These are phyloP conservation scores for Gerris buenoi DNA, from an alignment of 1,140 invertebrate species.

Conservation along the genomic window DNA sequence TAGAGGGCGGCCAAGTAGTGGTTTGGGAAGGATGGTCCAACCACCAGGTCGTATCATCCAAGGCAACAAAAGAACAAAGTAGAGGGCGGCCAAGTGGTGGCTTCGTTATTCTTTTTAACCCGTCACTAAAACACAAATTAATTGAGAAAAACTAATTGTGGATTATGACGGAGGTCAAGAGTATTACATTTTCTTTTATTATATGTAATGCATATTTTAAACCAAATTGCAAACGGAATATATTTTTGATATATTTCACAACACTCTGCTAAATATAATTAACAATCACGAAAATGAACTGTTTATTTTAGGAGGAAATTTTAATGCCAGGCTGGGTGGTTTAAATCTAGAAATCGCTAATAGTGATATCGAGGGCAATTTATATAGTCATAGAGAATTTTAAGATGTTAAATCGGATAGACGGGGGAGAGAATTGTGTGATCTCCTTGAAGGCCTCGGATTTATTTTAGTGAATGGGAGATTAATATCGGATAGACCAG, in stretches of 20 bases:
- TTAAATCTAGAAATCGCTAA: not conserved
- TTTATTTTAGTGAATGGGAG: too few species aligned
- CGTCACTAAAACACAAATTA: not conserved
- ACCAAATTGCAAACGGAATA: not conserved
- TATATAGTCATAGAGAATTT: not conserved
- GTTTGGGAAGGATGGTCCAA: too few species aligned
- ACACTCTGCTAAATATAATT: too few species aligned
- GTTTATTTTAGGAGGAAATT: too few species aligned
- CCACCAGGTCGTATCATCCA: too few species aligned
- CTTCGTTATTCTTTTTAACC: not conserved
- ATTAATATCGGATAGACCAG: too few species aligned
- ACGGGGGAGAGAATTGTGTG: too few species aligned
- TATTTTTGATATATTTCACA: not conserved
- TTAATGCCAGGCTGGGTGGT: too few species aligned
- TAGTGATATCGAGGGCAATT: not conserved
- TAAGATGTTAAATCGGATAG: not conserved
- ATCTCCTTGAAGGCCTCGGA: too few species aligned
- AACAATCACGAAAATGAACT: too few species aligned
- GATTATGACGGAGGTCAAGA: not conserved
- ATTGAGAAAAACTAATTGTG: not conserved
- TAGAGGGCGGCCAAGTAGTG: too few species aligned
- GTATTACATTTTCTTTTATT: not conserved
- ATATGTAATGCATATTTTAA: constrained; percentile 1
- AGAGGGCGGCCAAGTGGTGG: not conserved
- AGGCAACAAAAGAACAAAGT: too few species aligned